phyloP scores from a whole-genome alignment of 1,140 invertebrate genomes.

The Aleiodes sp. region DNA sequence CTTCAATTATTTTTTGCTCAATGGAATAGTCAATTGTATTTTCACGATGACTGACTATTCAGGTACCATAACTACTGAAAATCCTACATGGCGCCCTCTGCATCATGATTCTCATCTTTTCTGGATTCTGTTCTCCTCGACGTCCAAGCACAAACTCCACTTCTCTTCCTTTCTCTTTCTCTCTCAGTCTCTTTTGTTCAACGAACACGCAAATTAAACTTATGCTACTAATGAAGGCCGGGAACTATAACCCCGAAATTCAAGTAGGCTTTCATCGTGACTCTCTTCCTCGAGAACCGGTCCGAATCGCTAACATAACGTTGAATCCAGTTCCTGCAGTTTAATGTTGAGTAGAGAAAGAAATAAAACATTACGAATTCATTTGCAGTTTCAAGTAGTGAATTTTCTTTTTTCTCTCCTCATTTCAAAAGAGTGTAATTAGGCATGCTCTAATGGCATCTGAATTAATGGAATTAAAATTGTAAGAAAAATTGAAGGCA shows the following conservation, averaged over 20 bases:
- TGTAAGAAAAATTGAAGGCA: too few species aligned
- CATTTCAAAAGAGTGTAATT: not conserved
- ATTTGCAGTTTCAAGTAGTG: not conserved
- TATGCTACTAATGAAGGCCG: conserved; percentile 60
- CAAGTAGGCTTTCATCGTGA: conserved; percentile 48
- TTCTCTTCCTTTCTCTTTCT: conserved; percentile 24
- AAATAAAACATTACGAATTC: conserved; percentile 2
- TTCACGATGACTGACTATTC: not conserved
- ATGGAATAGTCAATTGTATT: not conserved
- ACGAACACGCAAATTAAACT: conserved; percentile 52
- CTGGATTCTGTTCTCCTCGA: not conserved
- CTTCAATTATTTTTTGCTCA: too few species aligned
- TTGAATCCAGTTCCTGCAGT: not conserved
- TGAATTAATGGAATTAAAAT: not conserved
- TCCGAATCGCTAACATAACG: not conserved
- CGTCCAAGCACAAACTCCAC: not conserved
- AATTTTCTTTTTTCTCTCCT: not conserved
- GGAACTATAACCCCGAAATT: conserved; percentile 52
- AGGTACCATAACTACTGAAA: conserved; percentile 6
- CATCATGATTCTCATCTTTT: not conserved
- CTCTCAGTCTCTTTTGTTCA: conserved; percentile 19
- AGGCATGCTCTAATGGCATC: not conserved
- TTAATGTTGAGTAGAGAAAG: not conserved
- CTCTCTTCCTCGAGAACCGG: conserved; percentile 39
- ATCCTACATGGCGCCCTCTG: not conserved